Evolutionary conservation across 2,888 invertebrate genomes (phyloP), one percentile per base, ranked within the genome.

Genomic region (Flexamia atlantica): DNA sequence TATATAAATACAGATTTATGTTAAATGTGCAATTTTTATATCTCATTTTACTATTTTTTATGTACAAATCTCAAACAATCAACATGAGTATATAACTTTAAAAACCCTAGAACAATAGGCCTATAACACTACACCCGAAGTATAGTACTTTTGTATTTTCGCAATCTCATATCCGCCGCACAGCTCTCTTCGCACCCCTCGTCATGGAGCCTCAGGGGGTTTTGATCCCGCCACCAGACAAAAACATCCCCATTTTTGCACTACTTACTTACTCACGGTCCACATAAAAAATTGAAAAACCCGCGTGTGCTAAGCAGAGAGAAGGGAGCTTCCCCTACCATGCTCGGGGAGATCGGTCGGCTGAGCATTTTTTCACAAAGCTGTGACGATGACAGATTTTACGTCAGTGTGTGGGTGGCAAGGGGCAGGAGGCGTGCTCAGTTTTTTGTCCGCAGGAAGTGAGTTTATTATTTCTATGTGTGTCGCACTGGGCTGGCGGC

Each of bases 401-500:
- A 68, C 68, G 68, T 32, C 60, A 28, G 20, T 28, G 9, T 12
- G 60, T 23, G 60, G 20, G 60, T 23, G n/a, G 53, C 53, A 7
- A 3, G 5, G 5, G 5, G 70, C 17, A 36, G 36, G n/a, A 20
- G 46, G 74, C 46, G 42, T 20, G 74, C 46, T 30, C 70, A 32
- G 12, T 70, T 70, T 46, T 76, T 76, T 42, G 74, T n/a, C 25
- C 10, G 46, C 23, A 42, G 50, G 79, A 57, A 79, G 79, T 32
- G 57, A 79, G 74, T 53, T 79, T 79, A 79, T 79, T 79, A 79
- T 79, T 79, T 79, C 9, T 3, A 53, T 57, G 79, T 79, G 79
- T 79, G 79, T n/a, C 57, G 17, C 28, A 30, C 28, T 14, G 10
- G 7, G 14, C 28, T 17, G 23, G 28, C 28, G 64, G 14, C 64